Evolutionary conservation across 1,140 invertebrate species (phyloP).

Genomic region (Lordiphosa collinella): DNA sequence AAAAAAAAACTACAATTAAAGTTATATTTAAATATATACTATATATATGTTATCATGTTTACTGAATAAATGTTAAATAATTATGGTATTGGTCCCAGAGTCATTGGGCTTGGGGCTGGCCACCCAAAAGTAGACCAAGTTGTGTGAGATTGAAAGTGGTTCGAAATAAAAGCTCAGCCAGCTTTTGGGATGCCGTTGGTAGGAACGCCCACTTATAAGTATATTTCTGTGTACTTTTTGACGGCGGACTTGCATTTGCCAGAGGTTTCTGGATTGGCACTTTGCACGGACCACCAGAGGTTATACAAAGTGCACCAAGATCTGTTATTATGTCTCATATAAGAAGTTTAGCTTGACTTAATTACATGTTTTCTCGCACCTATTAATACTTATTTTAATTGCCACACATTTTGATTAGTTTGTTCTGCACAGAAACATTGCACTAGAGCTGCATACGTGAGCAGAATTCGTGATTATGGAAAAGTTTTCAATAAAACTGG

Average conservation of each 20-base stretch:
- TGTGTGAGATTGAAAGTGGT: accelerated
- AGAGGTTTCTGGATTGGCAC: background rate
- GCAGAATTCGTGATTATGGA: background rate
- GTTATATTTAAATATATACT: slow-evolving; percentile 13
- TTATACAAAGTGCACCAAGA: slow-evolving; percentile 10
- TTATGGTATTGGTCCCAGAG: slow-evolving; percentile 28
- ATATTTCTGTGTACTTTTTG: background rate
- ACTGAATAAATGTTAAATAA: slow-evolving; percentile 52
- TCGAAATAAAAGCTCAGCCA: background rate
- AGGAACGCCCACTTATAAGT: background rate
- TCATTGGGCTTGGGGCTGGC: slow-evolving; percentile 2
- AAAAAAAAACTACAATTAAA: slow-evolving; percentile 16
- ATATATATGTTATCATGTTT: slow-evolving; percentile 40
- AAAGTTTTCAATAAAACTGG: too few relatives aligned
- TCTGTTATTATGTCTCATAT: background rate
- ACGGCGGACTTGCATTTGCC: background rate
- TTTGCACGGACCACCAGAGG: background rate
- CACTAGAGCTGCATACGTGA: background rate
- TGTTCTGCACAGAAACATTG: background rate
- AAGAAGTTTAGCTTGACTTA: background rate
- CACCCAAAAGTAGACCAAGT: slow-evolving; percentile 33
- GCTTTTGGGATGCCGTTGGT: slow-evolving; percentile 30
- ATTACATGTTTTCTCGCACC: slow-evolving; percentile 1
- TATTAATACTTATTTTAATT: slow-evolving; percentile 12
- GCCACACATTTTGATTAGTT: slow-evolving; percentile 4